A percentile compares a stretch with the other conserved stretches of the same genome.
Evolutionary conservation across 2,113 vertebrate species (phyloP).

Genomic region (Eretmochelys imbricata): DNA sequence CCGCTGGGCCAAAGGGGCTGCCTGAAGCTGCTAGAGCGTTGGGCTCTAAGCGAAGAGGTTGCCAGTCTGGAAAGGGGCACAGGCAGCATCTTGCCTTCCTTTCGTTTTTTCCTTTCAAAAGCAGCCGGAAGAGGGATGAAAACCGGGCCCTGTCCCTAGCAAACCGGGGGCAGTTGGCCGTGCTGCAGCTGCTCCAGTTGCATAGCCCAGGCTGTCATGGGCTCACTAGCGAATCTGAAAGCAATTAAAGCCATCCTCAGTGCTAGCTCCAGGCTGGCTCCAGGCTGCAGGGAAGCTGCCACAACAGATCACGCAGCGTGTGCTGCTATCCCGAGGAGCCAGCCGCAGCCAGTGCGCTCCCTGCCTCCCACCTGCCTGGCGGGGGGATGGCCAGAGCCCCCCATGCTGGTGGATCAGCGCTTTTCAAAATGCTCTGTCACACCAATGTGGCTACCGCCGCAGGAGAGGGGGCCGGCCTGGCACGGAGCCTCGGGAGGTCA

Average conservation of each 20-base stretch:
- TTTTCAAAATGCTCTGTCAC: constrained; percentile 3
- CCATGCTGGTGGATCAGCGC: not conserved
- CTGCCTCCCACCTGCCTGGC: constrained; percentile 34
- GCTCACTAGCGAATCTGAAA: constrained; percentile 79
- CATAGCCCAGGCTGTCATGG: constrained; percentile 58
- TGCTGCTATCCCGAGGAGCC: constrained; percentile 70
- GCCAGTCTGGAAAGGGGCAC: not conserved
- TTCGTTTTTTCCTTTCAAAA: accelerated
- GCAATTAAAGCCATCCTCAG: constrained; percentile 85
- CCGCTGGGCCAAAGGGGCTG: not conserved
- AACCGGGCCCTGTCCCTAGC: not conserved
- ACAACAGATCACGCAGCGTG: constrained; percentile 76
- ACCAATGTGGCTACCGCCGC: not conserved
- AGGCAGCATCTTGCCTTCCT: not conserved
- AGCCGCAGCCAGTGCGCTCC: not conserved
- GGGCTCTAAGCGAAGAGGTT: not conserved
- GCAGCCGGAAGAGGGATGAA: not conserved
- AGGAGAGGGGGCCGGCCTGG: not conserved
- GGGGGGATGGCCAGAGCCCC: not conserved
- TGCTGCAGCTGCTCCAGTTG: not conserved
- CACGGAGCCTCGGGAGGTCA: not conserved
- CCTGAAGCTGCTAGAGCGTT: not conserved
- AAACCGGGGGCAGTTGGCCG: not conserved
- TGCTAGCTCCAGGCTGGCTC: constrained; percentile 81
- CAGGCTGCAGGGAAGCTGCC: constrained; percentile 82